These are phyloP conservation scores for Anoura caudifer DNA, from an alignment of 2,113 vertebrate genomes.

Conservation along the genomic window DNA sequence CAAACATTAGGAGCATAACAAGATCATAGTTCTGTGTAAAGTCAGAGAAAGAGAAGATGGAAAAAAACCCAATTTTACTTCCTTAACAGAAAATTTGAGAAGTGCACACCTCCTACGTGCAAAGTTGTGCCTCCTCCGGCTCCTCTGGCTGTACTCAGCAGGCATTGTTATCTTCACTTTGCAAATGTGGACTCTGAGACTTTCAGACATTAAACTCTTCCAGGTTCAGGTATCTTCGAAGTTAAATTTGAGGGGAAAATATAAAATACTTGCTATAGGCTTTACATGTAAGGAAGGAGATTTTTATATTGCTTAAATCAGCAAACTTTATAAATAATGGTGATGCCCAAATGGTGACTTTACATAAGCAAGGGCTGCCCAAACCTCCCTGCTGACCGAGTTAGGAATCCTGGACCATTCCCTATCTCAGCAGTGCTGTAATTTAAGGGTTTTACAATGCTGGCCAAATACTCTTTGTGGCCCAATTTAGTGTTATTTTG, in stretches of 20 bases:
- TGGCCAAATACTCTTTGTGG: neutral
- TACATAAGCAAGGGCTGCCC: neutral
- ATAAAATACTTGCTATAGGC: neutral
- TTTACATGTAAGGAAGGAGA: neutral
- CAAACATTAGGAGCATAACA: neutral
- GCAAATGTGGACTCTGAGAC: neutral
- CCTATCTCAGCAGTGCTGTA: neutral
- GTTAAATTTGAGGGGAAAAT: neutral
- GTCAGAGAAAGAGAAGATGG: neutral
- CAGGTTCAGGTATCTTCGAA: neutral
- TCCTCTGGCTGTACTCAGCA: neutral
- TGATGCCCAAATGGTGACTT: neutral
- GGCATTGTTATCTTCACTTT: neutral
- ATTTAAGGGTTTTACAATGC: neutral
- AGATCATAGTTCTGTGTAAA: neutral
- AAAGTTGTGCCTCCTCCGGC: neutral
- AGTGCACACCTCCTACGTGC: neutral
- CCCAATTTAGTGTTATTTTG: neutral
- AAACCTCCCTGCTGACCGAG: neutral
- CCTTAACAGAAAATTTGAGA: neutral
- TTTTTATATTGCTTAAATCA: neutral
- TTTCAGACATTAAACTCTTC: neutral
- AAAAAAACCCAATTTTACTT: constrained; percentile 13
- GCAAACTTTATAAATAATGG: neutral
- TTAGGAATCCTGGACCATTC: neutral